Conservation (phyloP, 2,888 invertebrate species). For the Ashinkailepas kermadecensis region DNA sequence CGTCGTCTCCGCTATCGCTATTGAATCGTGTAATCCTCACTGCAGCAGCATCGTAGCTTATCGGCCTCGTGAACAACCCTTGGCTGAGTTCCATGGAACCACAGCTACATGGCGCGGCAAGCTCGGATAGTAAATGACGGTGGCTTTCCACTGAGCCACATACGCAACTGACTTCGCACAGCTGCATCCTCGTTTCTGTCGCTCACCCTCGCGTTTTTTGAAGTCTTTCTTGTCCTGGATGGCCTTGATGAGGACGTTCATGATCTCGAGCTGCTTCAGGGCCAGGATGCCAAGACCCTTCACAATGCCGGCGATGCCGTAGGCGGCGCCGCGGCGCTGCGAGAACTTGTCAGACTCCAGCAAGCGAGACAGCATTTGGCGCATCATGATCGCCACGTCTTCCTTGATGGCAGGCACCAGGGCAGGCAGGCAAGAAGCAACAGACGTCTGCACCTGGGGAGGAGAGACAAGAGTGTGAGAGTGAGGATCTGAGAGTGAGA, state of each 20-base stretch:
- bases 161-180: too few species aligned
- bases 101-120: too few species aligned
- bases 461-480: too few species aligned
- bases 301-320: slow-evolving; percentile 88
- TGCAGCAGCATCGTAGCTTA: too few species aligned
- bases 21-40: too few species aligned
- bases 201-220: slow-evolving; percentile 75
- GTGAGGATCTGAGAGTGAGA: too few species aligned
- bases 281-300: slow-evolving; percentile 95
- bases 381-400: slow-evolving; percentile 79
- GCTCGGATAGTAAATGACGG: too few species aligned
- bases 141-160: too few species aligned
- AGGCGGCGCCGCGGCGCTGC: slow-evolving; percentile 89
- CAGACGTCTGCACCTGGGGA: slow-evolving; percentile 88
- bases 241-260: slow-evolving; percentile 83
- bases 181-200: too few species aligned
- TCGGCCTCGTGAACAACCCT: too few species aligned
- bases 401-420: slow-evolving; percentile 86
- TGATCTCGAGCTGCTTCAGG: slow-evolving; percentile 89
- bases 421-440: slow-evolving; percentile 90
- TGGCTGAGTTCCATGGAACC: too few species aligned
- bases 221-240: slow-evolving; percentile 94
- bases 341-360: slow-evolving; percentile 89
- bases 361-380: slow-evolving; percentile 74
- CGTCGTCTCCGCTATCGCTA: too few species aligned